Evolutionary conservation across 2,113 vertebrate species (phyloP).

Genomic region (Amazona guildingii): DNA sequence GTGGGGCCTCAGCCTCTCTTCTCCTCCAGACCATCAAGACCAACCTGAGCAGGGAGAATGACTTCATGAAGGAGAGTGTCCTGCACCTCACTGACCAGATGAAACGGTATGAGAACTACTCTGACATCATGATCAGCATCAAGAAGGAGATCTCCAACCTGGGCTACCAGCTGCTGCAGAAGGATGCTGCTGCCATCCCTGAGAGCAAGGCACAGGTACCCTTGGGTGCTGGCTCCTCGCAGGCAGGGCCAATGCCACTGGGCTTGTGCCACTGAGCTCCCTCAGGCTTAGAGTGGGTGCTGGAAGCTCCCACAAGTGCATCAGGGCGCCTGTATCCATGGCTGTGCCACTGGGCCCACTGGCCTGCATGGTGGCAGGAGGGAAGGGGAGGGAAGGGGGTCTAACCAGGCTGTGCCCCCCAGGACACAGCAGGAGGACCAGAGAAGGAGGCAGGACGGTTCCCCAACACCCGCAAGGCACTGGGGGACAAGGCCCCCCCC

Average conservation of each 20-base stretch:
- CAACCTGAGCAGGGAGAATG: conserved; percentile 92
- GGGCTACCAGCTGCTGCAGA: conserved; percentile 93
- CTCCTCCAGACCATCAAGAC: conserved; percentile 88
- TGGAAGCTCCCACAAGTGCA: not conserved
- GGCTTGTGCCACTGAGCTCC: rapidly evolving
- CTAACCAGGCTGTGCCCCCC: not conserved
- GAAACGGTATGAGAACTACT: conserved; percentile 91
- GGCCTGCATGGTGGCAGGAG: rapidly evolving
- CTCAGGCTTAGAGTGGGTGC: rapidly evolving
- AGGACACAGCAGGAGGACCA: conserved; percentile 81
- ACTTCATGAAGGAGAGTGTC: conserved; percentile 91
- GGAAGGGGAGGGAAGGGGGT: not conserved
- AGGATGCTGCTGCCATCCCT: conserved; percentile 68
- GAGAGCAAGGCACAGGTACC: conserved; percentile 85
- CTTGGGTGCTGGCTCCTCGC: not conserved
- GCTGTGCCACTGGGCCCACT: not conserved
- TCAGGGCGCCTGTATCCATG: rapidly evolving
- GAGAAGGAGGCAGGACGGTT: conserved; percentile 76
- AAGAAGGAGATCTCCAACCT: conserved; percentile 95
- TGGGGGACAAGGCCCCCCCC: conserved; percentile 62
- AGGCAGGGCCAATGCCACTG: rapidly evolving
- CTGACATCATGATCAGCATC: conserved; percentile 92
- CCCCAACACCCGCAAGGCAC: conserved; percentile 75
- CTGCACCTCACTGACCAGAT: conserved; percentile 87
- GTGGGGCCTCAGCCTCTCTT: not conserved